Base-by-base conservation (phyloP, 64 coral and sea anemone species). In the Pocillopora damicornis region DNA sequence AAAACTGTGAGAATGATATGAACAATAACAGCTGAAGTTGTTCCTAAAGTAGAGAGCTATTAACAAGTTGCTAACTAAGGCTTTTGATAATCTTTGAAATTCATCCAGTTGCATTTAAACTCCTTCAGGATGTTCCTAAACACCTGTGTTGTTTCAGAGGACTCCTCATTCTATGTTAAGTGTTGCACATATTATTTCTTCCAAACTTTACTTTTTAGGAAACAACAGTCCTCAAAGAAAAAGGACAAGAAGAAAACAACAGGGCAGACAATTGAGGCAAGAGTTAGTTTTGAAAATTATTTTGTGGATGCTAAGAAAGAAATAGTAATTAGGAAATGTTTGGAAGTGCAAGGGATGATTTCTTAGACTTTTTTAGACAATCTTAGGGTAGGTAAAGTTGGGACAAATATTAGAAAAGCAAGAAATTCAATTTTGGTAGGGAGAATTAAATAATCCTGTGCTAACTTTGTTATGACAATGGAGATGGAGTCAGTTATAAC, bases 221-320 rank as follows among this genome's bases (percentile, higher is more conserved):
- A 81, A 72, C 37, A 90, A 73, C 67, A 74, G 58, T 18, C 22
- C 37, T 73, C 56, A 74, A 90, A 90, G 71, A 73, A 79, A 35
- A 82, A 90, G 38, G 88, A 82, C 67, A 90, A 91, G 37, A 91
- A 78, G 60, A 91, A 91, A 18, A 16, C 58, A 16, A 78, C 45
- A 22, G 80, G 62, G 68, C 79, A 85, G 60, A 22, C 20, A 68
- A 60, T 11, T 77, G 5, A 66, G 45, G 14, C 42, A 30, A 59
- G 23, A 36, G 22, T 79, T 10, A 37, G 12, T 8, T 3, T 51
- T 51, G 42, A 51, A 51, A 51, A 51, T 30, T 30, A 30, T 30
- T 30, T 30, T 30, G 30, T 30, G 30, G 0, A 30, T 30, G 30
- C 30, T 30, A 30, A 30, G 30, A 30, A 30, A 76, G n/a, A 14